These are phyloP conservation scores for Cheilosia vernalis DNA, from an alignment of 2,888 invertebrate genomes.

Conservation along the genomic window DNA sequence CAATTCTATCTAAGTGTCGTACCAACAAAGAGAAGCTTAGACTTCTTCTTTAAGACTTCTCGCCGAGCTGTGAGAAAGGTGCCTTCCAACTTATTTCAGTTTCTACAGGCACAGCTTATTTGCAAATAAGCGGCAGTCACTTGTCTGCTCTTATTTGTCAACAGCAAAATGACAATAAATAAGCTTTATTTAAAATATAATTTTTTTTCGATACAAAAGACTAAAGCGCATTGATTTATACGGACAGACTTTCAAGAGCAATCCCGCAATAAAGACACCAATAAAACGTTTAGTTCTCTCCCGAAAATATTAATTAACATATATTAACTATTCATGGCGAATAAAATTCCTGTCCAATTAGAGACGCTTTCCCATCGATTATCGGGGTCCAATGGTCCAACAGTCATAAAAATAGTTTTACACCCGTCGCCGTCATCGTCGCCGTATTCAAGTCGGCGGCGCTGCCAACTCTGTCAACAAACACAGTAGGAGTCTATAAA, in stretches of 20 bases:
- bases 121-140: too few species aligned
- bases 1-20: too few species aligned
- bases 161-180: too few species aligned
- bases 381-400: conserved; percentile 21
- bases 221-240: conserved; percentile 11
- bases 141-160: too few species aligned
- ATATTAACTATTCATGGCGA: conserved; percentile 58
- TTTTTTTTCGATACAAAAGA: too few species aligned
- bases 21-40: too few species aligned
- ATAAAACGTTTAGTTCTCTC: conserved; percentile 35
- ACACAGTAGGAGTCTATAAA: conserved; percentile 60
- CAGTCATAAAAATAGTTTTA: conserved; percentile 60
- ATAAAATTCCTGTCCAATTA: conserved; percentile 61
- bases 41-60: too few species aligned
- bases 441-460: background rate
- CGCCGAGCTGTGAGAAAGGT: too few species aligned
- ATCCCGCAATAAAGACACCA: conserved; percentile 46
- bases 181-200: too few species aligned
- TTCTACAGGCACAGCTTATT: too few species aligned
- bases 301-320: conserved; percentile 56
- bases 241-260: conserved; percentile 44
- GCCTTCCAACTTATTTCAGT: too few species aligned
- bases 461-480: conserved; percentile 16
- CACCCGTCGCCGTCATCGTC: conserved; percentile 18
- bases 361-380: conserved; percentile 67